Base-by-base conservation (phyloP, 64 coral and sea anemone genomes). In the Montipora foliosa region DNA sequence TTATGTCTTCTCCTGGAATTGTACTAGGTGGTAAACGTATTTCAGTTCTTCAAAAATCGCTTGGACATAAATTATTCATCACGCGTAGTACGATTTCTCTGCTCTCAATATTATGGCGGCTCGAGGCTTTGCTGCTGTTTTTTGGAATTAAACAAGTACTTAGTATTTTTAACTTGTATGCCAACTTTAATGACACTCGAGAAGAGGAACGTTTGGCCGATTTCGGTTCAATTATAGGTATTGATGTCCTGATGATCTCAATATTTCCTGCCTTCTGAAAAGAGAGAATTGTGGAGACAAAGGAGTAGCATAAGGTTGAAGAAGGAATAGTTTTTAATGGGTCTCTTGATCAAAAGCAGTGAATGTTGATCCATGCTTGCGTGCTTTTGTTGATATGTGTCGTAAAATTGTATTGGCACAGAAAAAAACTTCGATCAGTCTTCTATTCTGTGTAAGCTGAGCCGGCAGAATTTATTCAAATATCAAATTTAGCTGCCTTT, bases 1-100 rank as follows among this genome's bases (percentile, higher is more conserved):
- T 46, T 49, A 17, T 76, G 20, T 1, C 8, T 76, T 76, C 25
- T 76, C 45, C 7, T 49, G 76, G 16, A 50, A 50, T 49, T 15
- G 76, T 16, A 78, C 13, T 49, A 8, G 45, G 17, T 44, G n/a
- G 15, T 21, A 70, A 51, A 72, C 29, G 82, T 72, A 86, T 86
- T 86, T 46, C 47, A 71, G 12, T 8, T 70, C 47, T 19, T 86
- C 17, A 50, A 86, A n/a, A 9, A 72, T 46, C 49, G 47, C 6
- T 86, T 86, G 45, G 20, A 9, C 17, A 50, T 86, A 21, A 70
- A 86, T 86, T 68, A 71, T 86, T 86, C 71, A 86, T 71, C 9
- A 86, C 17, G 29, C 29, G 19, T 49, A 47, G 76, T 12, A 12
- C n/a, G n/a, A 5, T 19, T 48, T 71, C 19, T n/a, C 16, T 50